These are phyloP conservation scores for Anniella stebbinsi DNA, from an alignment of 2,797 vertebrate genomes.

Conservation along the genomic window DNA sequence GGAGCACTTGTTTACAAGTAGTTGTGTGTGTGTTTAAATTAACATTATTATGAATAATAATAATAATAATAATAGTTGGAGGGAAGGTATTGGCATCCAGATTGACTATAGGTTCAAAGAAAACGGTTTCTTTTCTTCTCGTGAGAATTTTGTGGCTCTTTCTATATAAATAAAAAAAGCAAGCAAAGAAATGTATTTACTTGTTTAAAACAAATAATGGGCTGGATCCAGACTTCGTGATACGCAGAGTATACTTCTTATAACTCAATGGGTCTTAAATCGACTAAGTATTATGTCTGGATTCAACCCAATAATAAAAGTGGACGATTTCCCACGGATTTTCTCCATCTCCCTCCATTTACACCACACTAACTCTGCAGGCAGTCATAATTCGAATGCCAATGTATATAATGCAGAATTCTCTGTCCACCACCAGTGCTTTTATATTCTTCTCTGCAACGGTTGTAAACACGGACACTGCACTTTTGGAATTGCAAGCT, in stretches of 20 bases:
- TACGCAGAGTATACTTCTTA: not conserved
- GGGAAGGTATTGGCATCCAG: not conserved
- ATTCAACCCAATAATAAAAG: not conserved
- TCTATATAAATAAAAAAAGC: too few species aligned
- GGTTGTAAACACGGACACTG: not conserved
- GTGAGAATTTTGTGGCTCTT: not conserved
- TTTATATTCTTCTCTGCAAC: not conserved
- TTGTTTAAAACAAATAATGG: not conserved
- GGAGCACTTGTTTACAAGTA: too few species aligned
- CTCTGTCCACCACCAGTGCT: not conserved
- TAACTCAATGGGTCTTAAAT: not conserved
- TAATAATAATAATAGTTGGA: not conserved
- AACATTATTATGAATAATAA: not conserved
- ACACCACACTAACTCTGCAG: slow-evolving; percentile 22
- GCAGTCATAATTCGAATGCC: slow-evolving; percentile 50
- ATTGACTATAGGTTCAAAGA: not conserved
- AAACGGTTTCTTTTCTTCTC: not conserved
- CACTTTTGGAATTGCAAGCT: not conserved
- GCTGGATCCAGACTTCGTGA: not conserved
- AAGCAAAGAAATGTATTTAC: too few species aligned
- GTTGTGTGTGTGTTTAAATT: not conserved
- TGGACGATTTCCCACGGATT: not conserved
- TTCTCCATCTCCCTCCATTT: not conserved
- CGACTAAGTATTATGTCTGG: not conserved
- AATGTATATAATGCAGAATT: slow-evolving; percentile 28